Percentiles rank a stretch among this genome's conserved stretches.
These are phyloP conservation scores for Hesperia comma DNA, from an alignment of 2,888 invertebrate species.

Conservation along the genomic window DNA sequence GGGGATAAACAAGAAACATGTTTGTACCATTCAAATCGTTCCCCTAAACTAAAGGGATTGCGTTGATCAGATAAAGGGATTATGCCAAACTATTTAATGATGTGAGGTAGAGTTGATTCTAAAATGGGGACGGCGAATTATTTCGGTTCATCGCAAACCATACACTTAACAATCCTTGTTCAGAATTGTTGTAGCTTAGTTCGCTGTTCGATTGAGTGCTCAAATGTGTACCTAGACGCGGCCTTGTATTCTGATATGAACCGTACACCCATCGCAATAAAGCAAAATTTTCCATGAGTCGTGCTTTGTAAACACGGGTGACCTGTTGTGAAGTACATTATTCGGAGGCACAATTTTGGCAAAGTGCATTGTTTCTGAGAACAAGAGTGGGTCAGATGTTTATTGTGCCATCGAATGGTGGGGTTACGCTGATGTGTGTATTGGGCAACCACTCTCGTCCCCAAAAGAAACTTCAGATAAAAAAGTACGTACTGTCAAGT, in stretches of 20 bases:
- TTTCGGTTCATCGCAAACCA: conserved; percentile 4
- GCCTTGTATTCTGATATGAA: not conserved
- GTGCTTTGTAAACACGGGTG: conserved; percentile 25
- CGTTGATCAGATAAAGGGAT: not conserved
- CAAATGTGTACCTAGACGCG: conserved; percentile 3
- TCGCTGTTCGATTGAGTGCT: conserved; percentile 28
- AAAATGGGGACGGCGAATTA: not conserved
- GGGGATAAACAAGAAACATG: not conserved
- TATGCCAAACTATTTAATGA: not conserved
- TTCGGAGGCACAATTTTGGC: conserved; percentile 43
- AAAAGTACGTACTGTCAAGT: not conserved
- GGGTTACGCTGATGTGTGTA: conserved; percentile 21
- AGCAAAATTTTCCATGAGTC: not conserved
- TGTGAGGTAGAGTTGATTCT: not conserved
- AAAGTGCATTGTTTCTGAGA: conserved; percentile 41
- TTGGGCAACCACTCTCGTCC: conserved; percentile 3
- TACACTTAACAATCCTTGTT: conserved; percentile 31
- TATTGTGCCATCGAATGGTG: conserved; percentile 41
- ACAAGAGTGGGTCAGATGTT: conserved; percentile 45
- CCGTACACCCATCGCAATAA: not conserved
- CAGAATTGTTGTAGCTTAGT: conserved; percentile 30
- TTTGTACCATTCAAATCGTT: not conserved
- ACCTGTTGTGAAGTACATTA: conserved; percentile 31
- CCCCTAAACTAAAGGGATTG: conserved; percentile 4
- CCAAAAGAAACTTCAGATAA: not conserved